These are phyloP conservation scores for Euzetes globulus DNA, from an alignment of 2,888 invertebrate genomes.

Conservation along the genomic window DNA sequence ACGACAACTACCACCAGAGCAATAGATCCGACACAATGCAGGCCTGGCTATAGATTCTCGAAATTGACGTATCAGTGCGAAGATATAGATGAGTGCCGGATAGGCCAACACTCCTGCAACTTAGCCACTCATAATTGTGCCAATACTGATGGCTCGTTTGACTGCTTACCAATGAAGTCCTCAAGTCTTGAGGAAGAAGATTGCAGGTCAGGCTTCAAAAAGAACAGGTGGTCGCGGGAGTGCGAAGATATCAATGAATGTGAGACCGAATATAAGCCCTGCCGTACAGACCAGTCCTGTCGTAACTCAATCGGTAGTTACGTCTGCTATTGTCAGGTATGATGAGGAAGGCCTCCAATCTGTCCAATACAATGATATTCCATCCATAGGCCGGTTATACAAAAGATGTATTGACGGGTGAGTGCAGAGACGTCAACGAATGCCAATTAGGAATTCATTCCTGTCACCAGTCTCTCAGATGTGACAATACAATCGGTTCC, in stretches of 20 bases:
- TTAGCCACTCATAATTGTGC: slow-evolving; percentile 49
- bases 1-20: slow-evolving; percentile 37
- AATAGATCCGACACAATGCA: slow-evolving; percentile 3
- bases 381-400: slow-evolving; percentile 63
- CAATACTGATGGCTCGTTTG: slow-evolving; percentile 52
- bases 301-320: slow-evolving; percentile 72
- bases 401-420: slow-evolving; percentile 54
- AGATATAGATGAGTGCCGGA: slow-evolving; percentile 51
- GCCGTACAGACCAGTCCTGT: slow-evolving; percentile 66
- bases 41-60: slow-evolving; percentile 11
- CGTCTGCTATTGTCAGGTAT: slow-evolving; percentile 62
- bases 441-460: slow-evolving; percentile 58
- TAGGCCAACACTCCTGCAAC: slow-evolving; percentile 46
- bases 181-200: neutral
- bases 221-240: neutral
- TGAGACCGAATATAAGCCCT: slow-evolving; percentile 61
- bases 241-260: slow-evolving; percentile 76
- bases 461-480: slow-evolving; percentile 68
- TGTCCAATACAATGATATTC: neutral
- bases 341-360: neutral
- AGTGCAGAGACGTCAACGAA: slow-evolving; percentile 45
- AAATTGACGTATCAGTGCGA: slow-evolving; percentile 32
- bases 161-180: slow-evolving; percentile 46
- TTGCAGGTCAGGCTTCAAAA: slow-evolving; percentile 8
- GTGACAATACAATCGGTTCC: slow-evolving; percentile 81